A percentile compares a stretch with the other conserved stretches of the same genome.
Evolutionary conservation across 2,113 vertebrate species (phyloP).

Genomic region (Scomber scombrus): DNA sequence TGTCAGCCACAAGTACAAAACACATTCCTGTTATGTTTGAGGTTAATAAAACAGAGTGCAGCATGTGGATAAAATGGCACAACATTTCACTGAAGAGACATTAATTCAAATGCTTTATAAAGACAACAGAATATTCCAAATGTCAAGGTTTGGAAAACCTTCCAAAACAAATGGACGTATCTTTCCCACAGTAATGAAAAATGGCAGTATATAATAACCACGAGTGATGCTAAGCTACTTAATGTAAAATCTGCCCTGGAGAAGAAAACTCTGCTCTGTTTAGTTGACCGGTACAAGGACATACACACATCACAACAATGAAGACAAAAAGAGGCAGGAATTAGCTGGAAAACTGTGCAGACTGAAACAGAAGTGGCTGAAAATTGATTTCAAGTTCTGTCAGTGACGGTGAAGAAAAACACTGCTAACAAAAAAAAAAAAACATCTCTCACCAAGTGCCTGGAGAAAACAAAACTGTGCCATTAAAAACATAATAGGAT

Average conservation of each 20-base stretch:
- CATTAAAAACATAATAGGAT: constrained; percentile 89
- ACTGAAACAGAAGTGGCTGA: constrained; percentile 68
- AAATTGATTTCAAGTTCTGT: constrained; percentile 86
- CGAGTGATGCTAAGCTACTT: constrained; percentile 80
- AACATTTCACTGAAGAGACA: constrained; percentile 52
- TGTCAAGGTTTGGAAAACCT: constrained; percentile 54
- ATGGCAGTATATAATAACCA: constrained; percentile 63
- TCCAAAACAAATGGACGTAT: constrained; percentile 56
- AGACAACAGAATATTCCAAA: constrained; percentile 54
- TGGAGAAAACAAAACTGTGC: constrained; percentile 83
- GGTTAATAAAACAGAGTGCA: constrained; percentile 56
- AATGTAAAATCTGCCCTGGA: constrained; percentile 75
- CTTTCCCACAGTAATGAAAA: constrained; percentile 62
- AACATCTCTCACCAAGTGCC: constrained; percentile 75
- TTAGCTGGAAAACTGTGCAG: constrained; percentile 50
- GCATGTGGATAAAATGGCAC: constrained; percentile 34
- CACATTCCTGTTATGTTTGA: constrained; percentile 47
- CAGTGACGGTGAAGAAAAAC: constrained; percentile 68
- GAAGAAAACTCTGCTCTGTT: constrained; percentile 50
- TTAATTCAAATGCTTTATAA: constrained; percentile 51
- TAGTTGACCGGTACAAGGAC: constrained; percentile 65
- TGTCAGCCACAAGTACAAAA: constrained; percentile 54
- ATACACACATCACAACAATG: constrained; percentile 48
- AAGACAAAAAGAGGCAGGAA: constrained; percentile 61
- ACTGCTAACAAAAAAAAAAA: constrained; percentile 34